Evolutionary conservation across 2,797 vertebrate genomes (phyloP), one percentile per base, ranked within the genome.

Genomic region (Danionella dracula): DNA sequence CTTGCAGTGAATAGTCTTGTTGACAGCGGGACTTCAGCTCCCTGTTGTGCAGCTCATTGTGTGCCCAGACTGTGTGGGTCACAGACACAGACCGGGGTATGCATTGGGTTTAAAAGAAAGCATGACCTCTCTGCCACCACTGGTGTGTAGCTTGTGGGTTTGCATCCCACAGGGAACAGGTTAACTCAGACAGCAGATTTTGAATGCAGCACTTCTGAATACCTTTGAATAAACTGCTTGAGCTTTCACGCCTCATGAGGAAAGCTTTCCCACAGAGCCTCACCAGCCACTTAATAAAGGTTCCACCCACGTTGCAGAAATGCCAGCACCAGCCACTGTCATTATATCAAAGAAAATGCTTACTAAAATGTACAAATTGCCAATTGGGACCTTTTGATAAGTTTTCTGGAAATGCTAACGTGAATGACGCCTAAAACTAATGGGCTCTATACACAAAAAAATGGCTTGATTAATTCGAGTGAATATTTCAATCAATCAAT

Each of bases 51-150:
- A 23, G 23, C 12, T 20, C 45, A 58, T 63, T 70, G 45, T 72
- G 66, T 72, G 40, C 34, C 23, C 58, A 64, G 46, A 58, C 51
- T 54, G 45, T 29, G 19, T 44, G 48, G 48, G 61, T 59, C 70
- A 53, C 53, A n/a, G 20, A 17, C 66, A 46, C 62, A 61, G 68
- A 48, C 68, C 5, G 45, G 53, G 50, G 54, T 50, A 66, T 77
- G 50, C 63, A 31, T 71, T 41, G 35, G 67, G 66, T 62, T 73
- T 51, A 66, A 75, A 58, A 17, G 59, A 69, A 54, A 4, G 34
- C 41, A 34, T 41, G 56, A 70, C 21, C 61, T 37, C 68, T 70
- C 34, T 42, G 37, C 46, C 63, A 5, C 34, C 63, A 41, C 27
- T 66, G 42, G 48, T 40, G 59, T 65, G 62, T 61, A 59, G 61